Base-by-base conservation (phyloP, 2,113 vertebrate genomes). In the Tursiops truncatus region DNA sequence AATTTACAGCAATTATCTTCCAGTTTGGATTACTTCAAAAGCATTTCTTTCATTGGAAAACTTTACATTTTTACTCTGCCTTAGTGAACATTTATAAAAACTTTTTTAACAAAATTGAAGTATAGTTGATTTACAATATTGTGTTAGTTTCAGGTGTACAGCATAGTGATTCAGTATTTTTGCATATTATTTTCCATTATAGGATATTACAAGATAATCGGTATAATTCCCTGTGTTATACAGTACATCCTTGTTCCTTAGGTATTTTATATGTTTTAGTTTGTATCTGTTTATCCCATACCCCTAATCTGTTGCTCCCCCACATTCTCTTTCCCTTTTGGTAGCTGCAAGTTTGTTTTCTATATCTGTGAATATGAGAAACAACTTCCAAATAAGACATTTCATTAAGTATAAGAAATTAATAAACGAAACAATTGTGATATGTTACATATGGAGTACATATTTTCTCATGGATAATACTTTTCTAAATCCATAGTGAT, bases 401-500 rank as follows among this genome's bases (percentile, higher is more conserved):
- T 77, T 63, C 14, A 77, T 63, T 58, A 79, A 74, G 4, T 83
- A 62, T 82, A 83, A 76, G 7, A 23, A 87, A 62, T 74, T 53
- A 68, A 84, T 77, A 92, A 90, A 91, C n/a, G 56, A 93, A 93
- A 53, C 6, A 88, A 65, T 38, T 73, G 1, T 13, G 6, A 58
- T 38, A 36, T 47, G 3, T 82, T 94, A 68, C 0, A 44, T 62
- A 62, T 33, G 12, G 33, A 60, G 17, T 62, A 86, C 23, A 95
- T 36, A 47, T 95, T 95, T 97, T 77, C 47, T 95, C 95, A 93
- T 2, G 0, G 81, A 71, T 74, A 97, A 97, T 94, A 93, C 91
- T 98, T 97, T 96, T 94, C 96, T 97, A 98, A 97, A 82, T 91
- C 92, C 11, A 82, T 74, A 47, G 36, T 97, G n/a, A 83, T 67